Base-by-base conservation (phyloP, 2,113 vertebrate genomes). In the Planiliza haematocheilus region DNA sequence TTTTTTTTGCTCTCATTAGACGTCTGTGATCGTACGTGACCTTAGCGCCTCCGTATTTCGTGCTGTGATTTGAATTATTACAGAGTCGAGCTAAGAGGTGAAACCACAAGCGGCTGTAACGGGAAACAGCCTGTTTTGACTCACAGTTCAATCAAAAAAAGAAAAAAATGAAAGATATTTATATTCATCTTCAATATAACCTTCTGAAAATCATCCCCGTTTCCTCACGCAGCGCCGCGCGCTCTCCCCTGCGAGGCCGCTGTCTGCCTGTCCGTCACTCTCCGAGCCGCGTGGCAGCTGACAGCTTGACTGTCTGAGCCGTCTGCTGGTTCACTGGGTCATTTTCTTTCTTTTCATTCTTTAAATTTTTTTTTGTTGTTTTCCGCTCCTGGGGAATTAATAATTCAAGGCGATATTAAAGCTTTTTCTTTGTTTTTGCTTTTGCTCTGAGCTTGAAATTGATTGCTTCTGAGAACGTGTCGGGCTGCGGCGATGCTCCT, bases 381-480 rank as follows among this genome's bases (percentile, higher is more conserved):
- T 77, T 49, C 49, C 63, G 52, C 65, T 48, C 45, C 58, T 67
- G 56, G 43, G 52, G 65, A 63, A 69, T 90, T 77, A 89, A 91
- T 89, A 80, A 88, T 89, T 87, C 77, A 81, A 74, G 61, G 42
- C 48, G 18, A 72, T 84, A 70, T 81, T 74, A 80, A 81, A 86
- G 79, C 49, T 81, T 61, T 59, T 42, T 56, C 10, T 34, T 77
- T 53, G 52, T 85, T 84, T 79, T 48, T 38, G 24, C 24, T 49
- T 85, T 87, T 77, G 67, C 70, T 55, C 46, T 50, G 60, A 57
- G 52, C 42, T 82, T 85, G 39, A 48, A 72, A 79, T 72, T 72
- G 75, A 82, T 88, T 66, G 48, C 75, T 42, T 74, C 41, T 75
- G 70, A 88, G 85, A 84, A 84, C 55, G 45, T 14, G 41, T 60